Conservation (phyloP, 1,140 invertebrate species). For the Zaprionus camerounensis region DNA sequence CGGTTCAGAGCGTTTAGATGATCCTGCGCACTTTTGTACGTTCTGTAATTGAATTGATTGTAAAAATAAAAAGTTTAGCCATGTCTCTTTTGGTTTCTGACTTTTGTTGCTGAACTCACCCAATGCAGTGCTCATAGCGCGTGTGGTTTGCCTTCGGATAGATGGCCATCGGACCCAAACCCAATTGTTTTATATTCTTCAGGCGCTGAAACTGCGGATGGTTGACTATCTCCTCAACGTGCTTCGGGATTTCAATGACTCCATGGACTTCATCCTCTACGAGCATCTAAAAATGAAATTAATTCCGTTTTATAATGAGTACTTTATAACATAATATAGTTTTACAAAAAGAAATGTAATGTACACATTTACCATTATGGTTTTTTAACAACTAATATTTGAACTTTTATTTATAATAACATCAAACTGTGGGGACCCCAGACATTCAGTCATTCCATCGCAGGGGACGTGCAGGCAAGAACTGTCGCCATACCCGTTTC, state of each 20-base stretch:
- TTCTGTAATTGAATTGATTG: conserved; percentile 38
- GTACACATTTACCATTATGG: too few relatives aligned
- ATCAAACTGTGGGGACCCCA: neutral
- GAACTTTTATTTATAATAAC: too few relatives aligned
- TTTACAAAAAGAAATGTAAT: too few relatives aligned
- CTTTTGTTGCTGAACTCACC: conserved; percentile 38
- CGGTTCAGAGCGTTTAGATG: conserved; percentile 58
- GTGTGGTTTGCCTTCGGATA: conserved; percentile 35
- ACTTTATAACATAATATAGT: neutral
- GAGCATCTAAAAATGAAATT: conserved; percentile 38
- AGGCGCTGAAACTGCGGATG: conserved; percentile 68
- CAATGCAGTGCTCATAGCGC: conserved; percentile 75
- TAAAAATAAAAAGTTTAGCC: neutral
- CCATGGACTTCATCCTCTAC: conserved; percentile 69
- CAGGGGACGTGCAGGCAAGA: neutral
- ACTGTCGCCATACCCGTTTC: neutral
- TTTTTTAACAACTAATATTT: too few relatives aligned
- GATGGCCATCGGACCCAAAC: conserved; percentile 26
- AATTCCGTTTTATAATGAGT: neutral
- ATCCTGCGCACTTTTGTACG: conserved; percentile 56
- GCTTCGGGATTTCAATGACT: conserved; percentile 49
- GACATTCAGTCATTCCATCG: neutral
- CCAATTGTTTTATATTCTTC: conserved; percentile 65
- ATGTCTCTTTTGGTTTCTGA: neutral
- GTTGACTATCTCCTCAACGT: conserved; percentile 57